These are phyloP conservation scores for Scomber scombrus DNA, from an alignment of 2,113 vertebrate species.

Conservation along the genomic window DNA sequence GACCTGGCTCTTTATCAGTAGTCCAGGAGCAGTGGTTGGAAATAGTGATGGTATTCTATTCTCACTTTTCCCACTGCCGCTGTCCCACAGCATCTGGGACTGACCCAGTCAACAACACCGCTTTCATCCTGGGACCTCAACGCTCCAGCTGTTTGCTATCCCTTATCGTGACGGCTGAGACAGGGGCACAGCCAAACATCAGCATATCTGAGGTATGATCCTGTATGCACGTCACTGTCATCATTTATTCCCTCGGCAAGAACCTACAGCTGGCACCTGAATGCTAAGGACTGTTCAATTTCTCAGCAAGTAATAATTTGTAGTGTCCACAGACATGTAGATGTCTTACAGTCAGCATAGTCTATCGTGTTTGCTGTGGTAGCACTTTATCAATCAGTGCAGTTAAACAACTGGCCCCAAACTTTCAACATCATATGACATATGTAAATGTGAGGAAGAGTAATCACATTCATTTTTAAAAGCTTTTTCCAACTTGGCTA, in stretches of 20 bases:
- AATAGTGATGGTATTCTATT: conserved; percentile 38
- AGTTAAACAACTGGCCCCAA: background rate
- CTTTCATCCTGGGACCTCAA: conserved; percentile 68
- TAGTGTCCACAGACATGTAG: background rate
- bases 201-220: conserved; percentile 35
- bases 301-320: conserved; percentile 26
- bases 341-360: background rate
- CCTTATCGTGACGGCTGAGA: conserved; percentile 76
- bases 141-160: conserved; percentile 80
- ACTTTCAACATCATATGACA: background rate
- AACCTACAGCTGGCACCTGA: conserved; percentile 56
- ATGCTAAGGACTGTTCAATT: conserved; percentile 35
- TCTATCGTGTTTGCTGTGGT: background rate
- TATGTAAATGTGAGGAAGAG: background rate
- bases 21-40: conserved; percentile 43
- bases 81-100: conserved; percentile 68
- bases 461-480: background rate
- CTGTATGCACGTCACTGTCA: conserved; percentile 56
- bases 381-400: background rate
- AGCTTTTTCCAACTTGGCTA: background rate
- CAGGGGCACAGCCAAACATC: conserved; percentile 52
- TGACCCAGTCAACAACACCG: conserved; percentile 63
- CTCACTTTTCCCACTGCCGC: conserved; percentile 66
- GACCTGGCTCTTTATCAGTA: conserved; percentile 14
- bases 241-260: conserved; percentile 7